Percentiles rank a stretch among this genome's conserved stretches.
These are phyloP conservation scores for Sesia bembeciformis DNA, from an alignment of 2,888 invertebrate species.

Conservation along the genomic window DNA sequence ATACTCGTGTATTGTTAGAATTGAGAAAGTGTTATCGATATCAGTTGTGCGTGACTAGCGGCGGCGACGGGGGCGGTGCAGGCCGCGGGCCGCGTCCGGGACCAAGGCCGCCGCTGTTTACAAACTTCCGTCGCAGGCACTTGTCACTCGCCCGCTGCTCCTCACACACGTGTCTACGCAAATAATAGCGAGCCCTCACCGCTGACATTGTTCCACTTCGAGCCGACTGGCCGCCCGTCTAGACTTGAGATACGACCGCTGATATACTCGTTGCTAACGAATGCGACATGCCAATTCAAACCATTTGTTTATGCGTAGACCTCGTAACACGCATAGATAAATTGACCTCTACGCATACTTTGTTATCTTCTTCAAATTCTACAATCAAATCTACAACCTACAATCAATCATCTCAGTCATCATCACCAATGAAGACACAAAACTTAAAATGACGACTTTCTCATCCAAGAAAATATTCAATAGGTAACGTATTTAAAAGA, in stretches of 20 bases:
- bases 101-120: constrained; percentile 68
- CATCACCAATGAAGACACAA: too few species aligned
- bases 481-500: constrained; percentile 6
- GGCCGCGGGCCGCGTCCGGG: constrained; percentile 39
- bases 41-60: constrained; percentile 47
- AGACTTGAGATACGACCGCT: constrained; percentile 52
- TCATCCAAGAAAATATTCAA: neutral
- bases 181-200: constrained; percentile 67
- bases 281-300: too few species aligned
- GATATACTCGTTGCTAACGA: constrained; percentile 2
- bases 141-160: constrained; percentile 45
- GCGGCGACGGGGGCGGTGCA: constrained; percentile 11
- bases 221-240: constrained; percentile 46
- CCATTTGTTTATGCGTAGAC: too few species aligned
- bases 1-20: constrained; percentile 27
- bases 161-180: constrained; percentile 63
- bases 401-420: too few species aligned
- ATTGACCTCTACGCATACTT: too few species aligned
- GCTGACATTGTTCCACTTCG: constrained; percentile 65
- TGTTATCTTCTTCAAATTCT: too few species aligned
- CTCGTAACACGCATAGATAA: too few species aligned
- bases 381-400: too few species aligned
- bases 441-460: too few species aligned
- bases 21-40: constrained; percentile 38
- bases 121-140: constrained; percentile 64